These are phyloP conservation scores for Mythimna ferrago DNA, from an alignment of 2,888 invertebrate genomes.

Conservation along the genomic window DNA sequence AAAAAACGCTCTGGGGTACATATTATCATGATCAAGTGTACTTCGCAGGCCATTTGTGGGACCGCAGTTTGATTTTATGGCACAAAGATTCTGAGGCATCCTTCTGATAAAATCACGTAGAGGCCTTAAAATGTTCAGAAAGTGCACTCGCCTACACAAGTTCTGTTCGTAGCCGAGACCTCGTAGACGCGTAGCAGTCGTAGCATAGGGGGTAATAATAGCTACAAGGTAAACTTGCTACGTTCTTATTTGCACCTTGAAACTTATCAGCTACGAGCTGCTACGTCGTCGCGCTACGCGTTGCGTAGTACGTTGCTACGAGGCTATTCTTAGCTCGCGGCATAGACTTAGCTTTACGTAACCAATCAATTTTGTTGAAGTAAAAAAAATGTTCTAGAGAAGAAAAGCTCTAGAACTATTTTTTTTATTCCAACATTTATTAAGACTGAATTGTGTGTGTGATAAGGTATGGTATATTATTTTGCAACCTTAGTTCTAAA, in stretches of 20 bases:
- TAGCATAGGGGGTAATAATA: conserved; percentile 41
- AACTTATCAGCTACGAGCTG: conserved; percentile 54
- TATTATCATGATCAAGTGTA: conserved; percentile 47
- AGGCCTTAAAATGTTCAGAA: conserved; percentile 12
- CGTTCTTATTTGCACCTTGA: conserved; percentile 49
- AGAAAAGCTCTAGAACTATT: too few relatives aligned
- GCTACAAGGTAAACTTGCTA: conserved; percentile 46
- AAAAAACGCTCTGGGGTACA: conserved; percentile 15
- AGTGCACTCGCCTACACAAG: conserved; percentile 31
- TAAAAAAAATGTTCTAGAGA: conserved; percentile 28
- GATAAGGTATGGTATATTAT: not conserved
- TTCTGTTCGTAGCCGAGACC: conserved; percentile 28
- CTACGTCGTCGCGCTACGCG: conserved; percentile 56
- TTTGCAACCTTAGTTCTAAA: not conserved
- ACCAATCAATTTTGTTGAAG: conserved; percentile 39
- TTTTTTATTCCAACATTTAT: not conserved
- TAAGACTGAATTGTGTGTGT: conserved; percentile 10
- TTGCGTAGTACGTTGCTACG: conserved; percentile 60
- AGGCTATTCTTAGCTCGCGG: conserved; percentile 50
- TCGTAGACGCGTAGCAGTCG: conserved; percentile 39
- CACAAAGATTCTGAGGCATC: conserved; percentile 27
- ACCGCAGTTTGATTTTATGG: conserved; percentile 49
- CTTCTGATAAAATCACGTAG: conserved; percentile 39
- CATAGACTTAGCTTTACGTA: conserved; percentile 46
- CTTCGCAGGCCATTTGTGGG: conserved; percentile 41